Base-by-base conservation (phyloP, 1,140 invertebrate genomes). In the Argopecten irradians region DNA sequence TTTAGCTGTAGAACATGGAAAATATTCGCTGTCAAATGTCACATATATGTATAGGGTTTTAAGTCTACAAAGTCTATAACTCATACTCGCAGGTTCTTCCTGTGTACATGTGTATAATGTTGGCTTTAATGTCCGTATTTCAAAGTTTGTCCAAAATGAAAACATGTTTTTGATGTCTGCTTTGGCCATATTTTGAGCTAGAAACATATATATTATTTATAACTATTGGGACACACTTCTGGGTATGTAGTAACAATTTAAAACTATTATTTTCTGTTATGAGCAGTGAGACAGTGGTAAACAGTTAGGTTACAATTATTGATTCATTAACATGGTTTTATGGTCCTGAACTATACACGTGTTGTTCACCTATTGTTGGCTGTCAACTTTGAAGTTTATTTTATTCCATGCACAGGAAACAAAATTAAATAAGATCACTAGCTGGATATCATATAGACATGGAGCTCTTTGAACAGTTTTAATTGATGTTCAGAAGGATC, bases 351-450 rank as follows among this genome's bases (percentile, higher is more conserved):
- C 55, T 71, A 11, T 71, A 71, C 14, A 71, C 28, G 55, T 71
- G 55, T 71, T 71, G 55, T n/a, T 71, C 55, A 71, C 55, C n/a
- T n/a, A n/a, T n/a, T 71, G 55, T 71, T n/a, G 5, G 55, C 55
- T 8, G n/a, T 71, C 55, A 71, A 71, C 55, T 71, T 71, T n/a
- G 55, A 71, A 28, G 55, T 71, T 71, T 2, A 28, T 71, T 71
- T 71, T 71, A 71, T 71, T 71, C n/a, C 55, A 71, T 71, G n/a
- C 55, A 71, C 8, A 16, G n/a, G n/a, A n/a, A 46, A 46, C 9
- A 71, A 71, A 71, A 71, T 28, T n/a, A 28, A 71, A 71, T n/a
- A 71, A 28, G 55, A 7, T 71, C 14, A 28, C n/a, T n/a, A 71
- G 28, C 22, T 71, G 55, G 1, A 71, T n/a, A 71, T 71, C n/a